A percentile compares a stretch with the other conserved stretches of the same genome.
These are phyloP conservation scores for Etheostoma cragini DNA, from an alignment of 2,113 vertebrate species.

Conservation along the genomic window DNA sequence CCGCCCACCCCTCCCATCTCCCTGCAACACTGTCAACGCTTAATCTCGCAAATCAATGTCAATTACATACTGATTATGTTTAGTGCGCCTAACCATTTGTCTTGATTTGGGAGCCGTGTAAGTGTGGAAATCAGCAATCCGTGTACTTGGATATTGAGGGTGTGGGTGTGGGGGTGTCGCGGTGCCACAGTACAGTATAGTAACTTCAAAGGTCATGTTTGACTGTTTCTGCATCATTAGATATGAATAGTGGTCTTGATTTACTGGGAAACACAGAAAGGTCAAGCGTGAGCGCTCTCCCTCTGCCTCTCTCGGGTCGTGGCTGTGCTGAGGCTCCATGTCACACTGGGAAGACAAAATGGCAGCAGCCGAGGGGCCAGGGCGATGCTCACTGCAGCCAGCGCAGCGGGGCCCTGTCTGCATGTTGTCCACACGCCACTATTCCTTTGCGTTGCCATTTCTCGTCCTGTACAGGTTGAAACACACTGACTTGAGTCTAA, in stretches of 20 bases:
- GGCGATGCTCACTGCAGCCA: slow-evolving; percentile 35
- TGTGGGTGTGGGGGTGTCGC: slow-evolving; percentile 28
- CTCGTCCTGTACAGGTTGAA: slow-evolving; percentile 33
- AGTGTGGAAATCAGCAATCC: slow-evolving; percentile 66
- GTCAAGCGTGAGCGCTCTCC: slow-evolving; percentile 78
- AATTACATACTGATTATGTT: slow-evolving; percentile 73
- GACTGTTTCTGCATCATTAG: slow-evolving; percentile 84
- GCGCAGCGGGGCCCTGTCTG: slow-evolving; percentile 53
- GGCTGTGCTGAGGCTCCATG: slow-evolving; percentile 50
- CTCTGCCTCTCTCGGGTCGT: slow-evolving; percentile 30
- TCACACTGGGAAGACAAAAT: slow-evolving; percentile 73
- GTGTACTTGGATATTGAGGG: slow-evolving; percentile 50
- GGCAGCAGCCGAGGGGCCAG: slow-evolving; percentile 63
- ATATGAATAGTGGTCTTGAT: slow-evolving; percentile 83
- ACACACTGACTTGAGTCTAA: slow-evolving; percentile 31
- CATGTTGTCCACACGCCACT: slow-evolving; percentile 45
- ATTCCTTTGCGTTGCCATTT: slow-evolving; percentile 62
- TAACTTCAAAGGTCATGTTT: slow-evolving; percentile 82
- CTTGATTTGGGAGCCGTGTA: slow-evolving; percentile 66
- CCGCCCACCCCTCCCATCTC: neutral
- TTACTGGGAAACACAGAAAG: slow-evolving; percentile 80
- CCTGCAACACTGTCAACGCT: slow-evolving; percentile 48
- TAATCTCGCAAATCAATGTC: slow-evolving; percentile 74
- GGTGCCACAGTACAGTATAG: slow-evolving; percentile 63
- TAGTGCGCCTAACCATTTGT: slow-evolving; percentile 57